These are phyloP conservation scores for Drosophila burlai DNA, from an alignment of 1,140 invertebrate genomes.

Conservation along the genomic window DNA sequence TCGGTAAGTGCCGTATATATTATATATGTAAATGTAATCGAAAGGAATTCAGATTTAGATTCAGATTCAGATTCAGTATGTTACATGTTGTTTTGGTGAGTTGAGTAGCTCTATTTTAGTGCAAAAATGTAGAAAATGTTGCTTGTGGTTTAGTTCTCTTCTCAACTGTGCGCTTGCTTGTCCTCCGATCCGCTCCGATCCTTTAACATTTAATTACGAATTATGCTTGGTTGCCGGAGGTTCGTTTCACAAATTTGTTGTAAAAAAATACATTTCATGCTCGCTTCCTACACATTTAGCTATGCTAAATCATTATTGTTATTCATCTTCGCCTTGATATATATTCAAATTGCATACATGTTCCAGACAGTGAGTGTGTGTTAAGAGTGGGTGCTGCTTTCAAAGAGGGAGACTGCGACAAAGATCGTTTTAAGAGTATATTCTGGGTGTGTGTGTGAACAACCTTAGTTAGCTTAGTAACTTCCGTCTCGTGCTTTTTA, in stretches of 20 bases:
- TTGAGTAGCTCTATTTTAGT: conserved; percentile 32
- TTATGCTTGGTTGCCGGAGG: conserved; percentile 64
- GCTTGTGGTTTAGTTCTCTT: conserved; percentile 24
- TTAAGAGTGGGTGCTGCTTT: conserved; percentile 22
- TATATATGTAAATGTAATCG: conserved; percentile 48
- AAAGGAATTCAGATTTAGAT: conserved; percentile 35
- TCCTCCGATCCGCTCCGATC: conserved; percentile 27
- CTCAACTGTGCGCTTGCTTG: conserved; percentile 49
- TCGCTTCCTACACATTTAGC: conserved; percentile 65
- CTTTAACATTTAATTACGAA: conserved; percentile 67
- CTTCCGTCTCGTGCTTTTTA: conserved; percentile 63
- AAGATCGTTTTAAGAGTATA: conserved; percentile 39
- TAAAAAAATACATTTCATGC: conserved; percentile 80
- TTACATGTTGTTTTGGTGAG: conserved; percentile 46
- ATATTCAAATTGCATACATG: conserved; percentile 55
- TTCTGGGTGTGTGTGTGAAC: conserved; percentile 41
- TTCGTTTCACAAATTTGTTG: conserved; percentile 74
- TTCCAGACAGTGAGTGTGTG: conserved; percentile 48
- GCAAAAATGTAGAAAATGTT: conserved; percentile 64
- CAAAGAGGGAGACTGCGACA: conserved; percentile 16
- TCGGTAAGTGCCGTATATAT: conserved; percentile 56
- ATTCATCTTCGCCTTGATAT: conserved; percentile 64
- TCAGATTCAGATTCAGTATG: conserved; percentile 32
- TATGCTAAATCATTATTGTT: conserved; percentile 80
- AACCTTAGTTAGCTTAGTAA: conserved; percentile 67